Evolutionary conservation across 2,113 vertebrate genomes (phyloP), one percentile per base, ranked within the genome.

Genomic region (Pantherophis guttatus): DNA sequence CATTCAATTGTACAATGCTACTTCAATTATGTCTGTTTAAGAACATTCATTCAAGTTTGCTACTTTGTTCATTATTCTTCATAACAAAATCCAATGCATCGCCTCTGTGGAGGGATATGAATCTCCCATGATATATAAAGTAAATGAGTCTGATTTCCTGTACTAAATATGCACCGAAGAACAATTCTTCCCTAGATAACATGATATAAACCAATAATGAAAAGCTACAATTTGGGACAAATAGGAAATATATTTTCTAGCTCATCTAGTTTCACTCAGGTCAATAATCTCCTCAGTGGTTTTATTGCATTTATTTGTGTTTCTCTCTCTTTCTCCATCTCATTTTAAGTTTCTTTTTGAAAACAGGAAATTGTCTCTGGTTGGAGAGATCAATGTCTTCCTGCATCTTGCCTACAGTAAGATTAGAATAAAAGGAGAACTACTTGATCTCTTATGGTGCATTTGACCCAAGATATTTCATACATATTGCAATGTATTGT

Each of bases 291-390:
- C 90, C 89, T 91, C 85, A 90, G 87, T 23, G 62, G 93, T 94
- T 97, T 91, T 95, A 95, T 94, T 95, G 95, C 88, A 94, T 95
- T 96, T 94, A 87, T 96, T 95, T 96, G 95, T 93, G 94, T 95
- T 96, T 93, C 87, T 94, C 94, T 93, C 94, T 96, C 92, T 52
- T 17, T 59, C 88, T 11, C 96, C 75, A 81, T 95, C 95, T 96
- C 95, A 95, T 97, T 96, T 96, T 4, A 95, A 75, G 23, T 94
- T 96, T 94, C 96, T 94, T 81, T 81, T 91, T 95, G 88, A 96
- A 97, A 96, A 96, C 75, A 96, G 95, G 96, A 97, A 97, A 97
- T 96, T 96, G 91, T 92, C 93, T 97, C 93, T 70, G 89, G 91
- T 96, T 75, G 90, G 70, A 90, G 87, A 96, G 92, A 96, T 95